Evolutionary conservation across 1,140 invertebrate species (phyloP).

Genomic region (Druon quercuslanigerum): DNA sequence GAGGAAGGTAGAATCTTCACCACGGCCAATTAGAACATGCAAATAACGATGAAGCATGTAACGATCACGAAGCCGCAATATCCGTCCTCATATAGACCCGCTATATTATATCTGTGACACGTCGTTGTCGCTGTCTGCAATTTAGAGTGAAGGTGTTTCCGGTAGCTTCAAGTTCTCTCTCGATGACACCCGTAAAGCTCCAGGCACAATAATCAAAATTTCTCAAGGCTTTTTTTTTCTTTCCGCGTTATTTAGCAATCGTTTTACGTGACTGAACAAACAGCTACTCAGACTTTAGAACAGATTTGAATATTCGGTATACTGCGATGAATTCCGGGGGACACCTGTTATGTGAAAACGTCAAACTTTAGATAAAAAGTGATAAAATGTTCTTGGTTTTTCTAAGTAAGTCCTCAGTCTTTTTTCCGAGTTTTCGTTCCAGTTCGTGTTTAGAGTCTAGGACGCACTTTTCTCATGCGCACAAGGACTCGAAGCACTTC

Average conservation of each 20-base stretch:
- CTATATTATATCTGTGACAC: slow-evolving; percentile 6
- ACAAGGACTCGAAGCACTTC: slow-evolving; percentile 6
- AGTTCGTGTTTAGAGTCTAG: slow-evolving; percentile 23
- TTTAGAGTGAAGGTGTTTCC: slow-evolving; percentile 23
- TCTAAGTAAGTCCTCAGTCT: slow-evolving; percentile 2
- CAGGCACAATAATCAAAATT: background rate
- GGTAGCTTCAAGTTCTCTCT: slow-evolving; percentile 34
- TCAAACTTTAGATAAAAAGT: background rate
- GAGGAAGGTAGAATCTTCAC: background rate
- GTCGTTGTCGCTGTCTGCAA: background rate
- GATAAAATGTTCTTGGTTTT: slow-evolving; percentile 14
- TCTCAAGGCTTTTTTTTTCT: background rate
- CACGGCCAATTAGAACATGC: background rate
- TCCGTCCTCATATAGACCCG: slow-evolving; percentile 36
- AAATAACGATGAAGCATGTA: slow-evolving; percentile 38
- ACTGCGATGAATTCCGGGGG: no score
- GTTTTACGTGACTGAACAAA: background rate
- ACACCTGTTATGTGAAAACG: background rate
- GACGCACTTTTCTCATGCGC: slow-evolving; percentile 8
- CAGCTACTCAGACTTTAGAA: background rate
- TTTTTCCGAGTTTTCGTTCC: background rate
- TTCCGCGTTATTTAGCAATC: background rate
- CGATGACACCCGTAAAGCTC: slow-evolving; percentile 13
- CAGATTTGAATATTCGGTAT: no score
- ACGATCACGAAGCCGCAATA: slow-evolving; percentile 34